Evolutionary conservation across 1,140 invertebrate genomes (phyloP).

Genomic region (Laupala kohalensis): DNA sequence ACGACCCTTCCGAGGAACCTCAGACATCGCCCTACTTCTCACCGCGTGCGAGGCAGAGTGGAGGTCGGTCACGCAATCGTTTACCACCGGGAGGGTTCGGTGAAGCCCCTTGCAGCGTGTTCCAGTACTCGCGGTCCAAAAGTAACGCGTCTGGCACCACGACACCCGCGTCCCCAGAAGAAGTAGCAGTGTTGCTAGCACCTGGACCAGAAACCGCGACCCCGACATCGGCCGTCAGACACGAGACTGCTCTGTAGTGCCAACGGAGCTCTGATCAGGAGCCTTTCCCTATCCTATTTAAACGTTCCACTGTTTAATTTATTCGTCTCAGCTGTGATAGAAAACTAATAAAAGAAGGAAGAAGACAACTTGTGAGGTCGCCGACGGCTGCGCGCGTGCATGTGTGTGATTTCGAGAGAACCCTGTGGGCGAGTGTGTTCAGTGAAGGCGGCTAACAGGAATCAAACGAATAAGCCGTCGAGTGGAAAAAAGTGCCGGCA

Average conservation of each 20-base stretch:
- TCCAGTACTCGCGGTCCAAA: neutral
- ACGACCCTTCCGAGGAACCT: neutral
- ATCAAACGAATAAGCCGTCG: neutral
- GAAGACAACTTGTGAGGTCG: neutral
- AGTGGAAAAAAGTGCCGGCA: neutral
- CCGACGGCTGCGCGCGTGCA: too few relatives aligned
- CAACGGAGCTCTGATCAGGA: slow-evolving; percentile 2
- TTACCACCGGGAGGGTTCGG: neutral
- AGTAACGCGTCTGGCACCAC: neutral
- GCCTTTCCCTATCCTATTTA: neutral
- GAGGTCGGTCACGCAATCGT: slow-evolving; percentile 1
- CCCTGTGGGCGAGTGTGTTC: neutral
- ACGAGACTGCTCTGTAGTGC: slow-evolving; percentile 17
- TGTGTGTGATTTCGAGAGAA: neutral
- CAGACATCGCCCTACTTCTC: slow-evolving; percentile 15
- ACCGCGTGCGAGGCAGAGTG: slow-evolving; percentile 6
- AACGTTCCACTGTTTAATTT: neutral
- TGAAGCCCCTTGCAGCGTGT: slow-evolving; percentile 16
- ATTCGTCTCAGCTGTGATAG: slow-evolving; percentile 16
- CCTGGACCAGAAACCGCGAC: neutral
- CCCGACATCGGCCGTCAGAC: neutral
- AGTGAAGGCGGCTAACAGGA: neutral
- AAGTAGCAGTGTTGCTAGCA: slow-evolving; percentile 1
- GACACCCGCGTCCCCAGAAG: neutral
- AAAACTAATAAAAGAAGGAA: neutral